Percentiles rank a stretch among this genome's conserved stretches.
phyloP scores from a whole-genome alignment of 2,113 vertebrate species.

The Melanocharis versteri region DNA sequence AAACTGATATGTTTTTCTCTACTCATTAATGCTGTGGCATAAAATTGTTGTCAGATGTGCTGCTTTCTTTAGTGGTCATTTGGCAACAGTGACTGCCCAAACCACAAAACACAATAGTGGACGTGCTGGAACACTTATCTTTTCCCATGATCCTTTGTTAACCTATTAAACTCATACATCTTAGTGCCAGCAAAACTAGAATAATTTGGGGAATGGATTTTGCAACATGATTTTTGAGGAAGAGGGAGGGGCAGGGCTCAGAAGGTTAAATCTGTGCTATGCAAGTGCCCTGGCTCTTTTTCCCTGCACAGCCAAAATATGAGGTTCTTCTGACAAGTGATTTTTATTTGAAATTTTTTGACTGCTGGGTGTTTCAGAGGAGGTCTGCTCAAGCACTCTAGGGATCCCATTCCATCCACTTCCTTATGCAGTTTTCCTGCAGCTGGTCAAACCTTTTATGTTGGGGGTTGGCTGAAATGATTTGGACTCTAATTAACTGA shows the following conservation, averaged over 20 bases:
- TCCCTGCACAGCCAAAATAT: background rate
- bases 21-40: background rate
- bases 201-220: background rate
- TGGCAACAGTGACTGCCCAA: background rate
- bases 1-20: background rate
- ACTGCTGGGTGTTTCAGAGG: background rate
- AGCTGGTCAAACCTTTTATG: background rate
- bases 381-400: background rate
- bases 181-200: background rate
- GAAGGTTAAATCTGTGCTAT: background rate
- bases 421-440: background rate
- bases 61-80: background rate
- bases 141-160: conserved; percentile 13
- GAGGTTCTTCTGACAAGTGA: background rate
- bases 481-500: background rate
- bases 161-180: background rate
- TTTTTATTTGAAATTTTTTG: background rate
- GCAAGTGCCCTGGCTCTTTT: background rate
- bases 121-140: background rate
- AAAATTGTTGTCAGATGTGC: background rate
- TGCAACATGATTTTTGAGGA: background rate
- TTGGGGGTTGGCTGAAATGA: background rate
- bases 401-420: background rate
- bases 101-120: conserved; percentile 7
- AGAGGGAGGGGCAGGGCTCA: background rate